These are phyloP conservation scores for Lomographa bimaculata DNA, from an alignment of 2,888 invertebrate genomes.

Conservation along the genomic window DNA sequence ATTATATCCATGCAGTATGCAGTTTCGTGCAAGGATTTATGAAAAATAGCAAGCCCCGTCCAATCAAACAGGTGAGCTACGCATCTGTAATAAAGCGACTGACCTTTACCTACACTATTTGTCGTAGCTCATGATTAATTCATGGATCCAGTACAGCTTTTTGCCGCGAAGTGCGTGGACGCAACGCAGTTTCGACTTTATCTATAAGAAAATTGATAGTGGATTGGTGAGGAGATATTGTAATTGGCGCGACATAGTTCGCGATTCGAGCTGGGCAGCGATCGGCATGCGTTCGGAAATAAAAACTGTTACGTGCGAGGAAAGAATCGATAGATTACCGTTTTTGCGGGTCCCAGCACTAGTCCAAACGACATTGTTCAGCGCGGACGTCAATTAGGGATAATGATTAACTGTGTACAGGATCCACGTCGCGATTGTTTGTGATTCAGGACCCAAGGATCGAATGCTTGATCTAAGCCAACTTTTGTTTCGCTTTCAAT, in stretches of 20 bases:
- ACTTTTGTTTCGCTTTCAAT: slow-evolving; percentile 28
- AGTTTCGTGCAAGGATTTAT: no score
- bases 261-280: slow-evolving; percentile 57
- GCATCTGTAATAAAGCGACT: slow-evolving; percentile 69
- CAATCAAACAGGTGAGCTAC: slow-evolving; percentile 64
- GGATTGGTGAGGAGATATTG: slow-evolving; percentile 57
- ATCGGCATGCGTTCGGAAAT: slow-evolving; percentile 65
- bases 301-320: slow-evolving; percentile 69
- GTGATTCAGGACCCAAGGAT: slow-evolving; percentile 45
- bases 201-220: slow-evolving; percentile 31
- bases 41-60: slow-evolving; percentile 30
- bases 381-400: slow-evolving; percentile 72
- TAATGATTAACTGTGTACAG: slow-evolving; percentile 72
- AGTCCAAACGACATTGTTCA: slow-evolving; percentile 69
- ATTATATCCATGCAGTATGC: neutral
- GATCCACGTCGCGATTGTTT: slow-evolving; percentile 50
- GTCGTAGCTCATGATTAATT: slow-evolving; percentile 75
- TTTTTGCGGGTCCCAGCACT: slow-evolving; percentile 66
- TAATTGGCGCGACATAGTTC: slow-evolving; percentile 56
- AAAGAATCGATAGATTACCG: slow-evolving; percentile 75
- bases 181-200: slow-evolving; percentile 40
- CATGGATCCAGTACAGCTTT: slow-evolving; percentile 62
- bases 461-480: slow-evolving; percentile 37
- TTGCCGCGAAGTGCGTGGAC: slow-evolving; percentile 63
- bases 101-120: slow-evolving; percentile 77